Percentiles rank a stretch among this genome's conserved stretches.
Evolutionary conservation across 2,888 invertebrate genomes (phyloP).

Genomic region (Ferrisia virgata): DNA sequence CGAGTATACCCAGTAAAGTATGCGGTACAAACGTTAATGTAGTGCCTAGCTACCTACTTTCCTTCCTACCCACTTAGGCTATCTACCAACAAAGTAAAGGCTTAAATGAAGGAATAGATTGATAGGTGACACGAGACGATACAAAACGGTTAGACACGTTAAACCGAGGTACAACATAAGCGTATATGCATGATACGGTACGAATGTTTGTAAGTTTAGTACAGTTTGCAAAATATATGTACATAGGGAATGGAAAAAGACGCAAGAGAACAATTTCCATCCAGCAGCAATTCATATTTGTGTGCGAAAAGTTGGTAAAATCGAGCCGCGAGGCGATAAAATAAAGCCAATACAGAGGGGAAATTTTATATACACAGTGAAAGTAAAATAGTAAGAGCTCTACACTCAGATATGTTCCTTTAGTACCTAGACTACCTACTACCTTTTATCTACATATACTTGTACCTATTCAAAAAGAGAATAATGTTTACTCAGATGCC

Average conservation of each 20-base stretch:
- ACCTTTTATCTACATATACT: no score
- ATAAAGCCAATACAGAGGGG: constrained; percentile 9
- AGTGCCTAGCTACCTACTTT: no score
- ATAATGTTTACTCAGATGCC: background rate
- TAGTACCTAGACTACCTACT: no score
- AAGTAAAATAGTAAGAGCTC: background rate
- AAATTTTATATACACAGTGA: background rate
- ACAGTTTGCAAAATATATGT: background rate
- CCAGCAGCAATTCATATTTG: background rate
- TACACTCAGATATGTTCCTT: no score
- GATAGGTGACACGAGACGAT: background rate
- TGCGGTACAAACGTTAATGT: background rate
- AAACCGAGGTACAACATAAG: background rate
- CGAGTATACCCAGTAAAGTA: background rate
- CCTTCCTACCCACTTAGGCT: no score
- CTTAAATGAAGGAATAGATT: background rate
- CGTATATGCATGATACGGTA: no score
- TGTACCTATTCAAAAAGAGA: background rate
- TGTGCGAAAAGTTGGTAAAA: background rate
- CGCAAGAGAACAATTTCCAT: background rate
- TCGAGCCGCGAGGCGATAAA: constrained; percentile 8
- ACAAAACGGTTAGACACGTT: background rate
- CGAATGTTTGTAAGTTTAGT: no score
- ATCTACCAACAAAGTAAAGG: background rate
- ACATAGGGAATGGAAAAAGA: background rate